phyloP scores from a whole-genome alignment of 2,888 invertebrate species.

The Timema cristinae region DNA sequence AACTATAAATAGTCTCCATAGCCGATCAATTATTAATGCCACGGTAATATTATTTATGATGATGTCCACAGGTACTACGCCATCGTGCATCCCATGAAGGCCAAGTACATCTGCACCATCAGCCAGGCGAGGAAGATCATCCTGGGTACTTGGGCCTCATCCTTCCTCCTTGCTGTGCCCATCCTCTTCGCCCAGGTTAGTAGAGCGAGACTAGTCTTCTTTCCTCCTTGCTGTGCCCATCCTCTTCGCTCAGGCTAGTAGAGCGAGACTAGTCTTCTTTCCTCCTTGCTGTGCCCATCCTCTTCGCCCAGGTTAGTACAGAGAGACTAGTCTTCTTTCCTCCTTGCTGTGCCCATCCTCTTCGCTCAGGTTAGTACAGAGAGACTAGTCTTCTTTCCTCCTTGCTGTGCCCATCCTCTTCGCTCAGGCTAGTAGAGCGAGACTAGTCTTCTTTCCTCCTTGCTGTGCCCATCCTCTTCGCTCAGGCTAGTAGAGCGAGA shows the following conservation, averaged over 20 bases:
- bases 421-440: not conserved
- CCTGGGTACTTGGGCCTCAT: slow-evolving; percentile 55
- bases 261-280: no score
- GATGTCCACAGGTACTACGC: slow-evolving; percentile 61
- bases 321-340: slow-evolving; percentile 45
- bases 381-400: no score
- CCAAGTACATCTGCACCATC: slow-evolving; percentile 63
- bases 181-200: slow-evolving; percentile 58
- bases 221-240: not conserved
- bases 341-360: slow-evolving; percentile 58
- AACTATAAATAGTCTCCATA: no score
- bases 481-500: not conserved
- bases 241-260: not conserved
- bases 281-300: not conserved
- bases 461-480: not conserved
- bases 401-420: not conserved
- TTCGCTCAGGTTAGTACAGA: slow-evolving; percentile 55
- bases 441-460: no score
- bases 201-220: not conserved
- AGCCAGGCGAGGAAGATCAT: slow-evolving; percentile 60
- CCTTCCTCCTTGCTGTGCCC: slow-evolving; percentile 58
- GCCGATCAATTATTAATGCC: no score
- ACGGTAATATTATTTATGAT: no score
- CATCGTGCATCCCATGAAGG: slow-evolving; percentile 65
- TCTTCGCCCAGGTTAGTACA: slow-evolving; percentile 1